A percentile compares a stretch with the other conserved stretches of the same genome.
Conservation (phyloP, 2,797 vertebrate species). For the Anolis apletophallus region DNA sequence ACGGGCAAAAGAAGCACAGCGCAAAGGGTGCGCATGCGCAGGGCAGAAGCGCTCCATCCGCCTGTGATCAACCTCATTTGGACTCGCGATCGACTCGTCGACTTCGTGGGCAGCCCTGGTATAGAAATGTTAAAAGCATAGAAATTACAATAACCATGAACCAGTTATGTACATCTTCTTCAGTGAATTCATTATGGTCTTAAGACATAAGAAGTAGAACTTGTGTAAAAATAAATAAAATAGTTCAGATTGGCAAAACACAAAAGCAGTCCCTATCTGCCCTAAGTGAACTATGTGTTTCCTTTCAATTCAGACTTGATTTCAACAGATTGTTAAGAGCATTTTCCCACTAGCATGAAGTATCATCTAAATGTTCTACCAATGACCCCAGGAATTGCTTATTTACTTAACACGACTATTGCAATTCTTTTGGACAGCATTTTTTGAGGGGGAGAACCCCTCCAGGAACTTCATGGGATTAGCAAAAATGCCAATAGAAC, state of each 20-base stretch:
- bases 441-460: too few relatives aligned
- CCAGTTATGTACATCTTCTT: neutral
- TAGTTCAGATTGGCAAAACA: neutral
- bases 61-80: too few relatives aligned
- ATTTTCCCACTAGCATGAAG: neutral
- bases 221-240: neutral
- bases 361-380: neutral
- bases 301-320: neutral
- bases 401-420: neutral
- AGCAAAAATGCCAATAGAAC: too few relatives aligned
- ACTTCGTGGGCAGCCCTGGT: too few relatives aligned
- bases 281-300: neutral
- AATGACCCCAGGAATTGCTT: neutral
- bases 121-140: too few relatives aligned
- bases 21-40: too few relatives aligned
- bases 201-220: neutral
- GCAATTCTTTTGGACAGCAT: too few relatives aligned
- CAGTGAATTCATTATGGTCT: neutral
- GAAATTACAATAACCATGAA: neutral
- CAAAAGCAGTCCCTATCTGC: neutral
- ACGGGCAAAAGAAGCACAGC: too few relatives aligned
- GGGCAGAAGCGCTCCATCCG: too few relatives aligned
- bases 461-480: too few relatives aligned
- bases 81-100: too few relatives aligned
- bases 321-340: neutral